Percentiles rank a stretch among this genome's conserved stretches.
These are phyloP conservation scores for Excalfactoria chinensis DNA, from an alignment of 2,113 vertebrate species.

Conservation along the genomic window DNA sequence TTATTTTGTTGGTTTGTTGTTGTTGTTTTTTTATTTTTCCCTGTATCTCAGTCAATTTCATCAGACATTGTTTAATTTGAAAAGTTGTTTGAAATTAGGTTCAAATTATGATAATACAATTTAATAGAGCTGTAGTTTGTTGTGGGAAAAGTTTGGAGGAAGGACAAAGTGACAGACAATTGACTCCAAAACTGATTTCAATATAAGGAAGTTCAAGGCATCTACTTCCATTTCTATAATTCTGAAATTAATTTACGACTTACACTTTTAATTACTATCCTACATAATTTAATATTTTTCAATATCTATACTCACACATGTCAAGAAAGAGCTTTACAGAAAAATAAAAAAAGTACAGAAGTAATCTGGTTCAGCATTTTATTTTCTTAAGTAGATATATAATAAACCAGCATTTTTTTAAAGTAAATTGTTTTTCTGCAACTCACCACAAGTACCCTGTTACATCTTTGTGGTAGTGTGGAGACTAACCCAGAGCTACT, in stretches of 20 bases:
- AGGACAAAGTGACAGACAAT: neutral
- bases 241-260: neutral
- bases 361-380: neutral
- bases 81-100: neutral
- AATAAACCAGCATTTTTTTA: conserved; percentile 1
- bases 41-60: neutral
- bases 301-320: neutral
- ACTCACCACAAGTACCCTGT: neutral
- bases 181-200: neutral
- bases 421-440: neutral
- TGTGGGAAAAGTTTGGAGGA: neutral
- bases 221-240: neutral
- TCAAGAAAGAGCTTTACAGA: neutral
- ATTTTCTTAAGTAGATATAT: neutral
- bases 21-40: neutral
- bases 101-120: neutral
- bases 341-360: neutral
- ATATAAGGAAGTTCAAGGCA: neutral
- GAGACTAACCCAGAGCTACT: neutral
- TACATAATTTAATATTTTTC: neutral
- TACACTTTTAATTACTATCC: neutral
- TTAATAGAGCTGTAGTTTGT: neutral
- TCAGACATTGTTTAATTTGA: neutral
- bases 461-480: neutral
- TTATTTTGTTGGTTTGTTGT: neutral